A percentile compares a stretch with the other conserved stretches of the same genome.
phyloP scores from a whole-genome alignment of 2,888 invertebrate species.

The Crematogaster levior region DNA sequence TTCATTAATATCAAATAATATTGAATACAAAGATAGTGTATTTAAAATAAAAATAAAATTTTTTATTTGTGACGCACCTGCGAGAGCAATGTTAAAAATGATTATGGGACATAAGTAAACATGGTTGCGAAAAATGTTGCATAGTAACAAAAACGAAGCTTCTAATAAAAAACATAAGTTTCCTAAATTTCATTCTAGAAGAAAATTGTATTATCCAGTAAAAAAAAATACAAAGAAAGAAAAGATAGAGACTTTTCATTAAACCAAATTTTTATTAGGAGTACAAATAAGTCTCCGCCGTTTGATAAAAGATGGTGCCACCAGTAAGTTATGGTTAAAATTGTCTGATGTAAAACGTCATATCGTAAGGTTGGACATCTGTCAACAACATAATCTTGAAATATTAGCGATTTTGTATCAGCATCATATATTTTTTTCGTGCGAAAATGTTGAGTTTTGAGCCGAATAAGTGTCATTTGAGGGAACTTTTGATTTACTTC shows the following conservation, averaged over 20 bases:
- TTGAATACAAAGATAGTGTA: background rate
- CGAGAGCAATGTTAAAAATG: slow-evolving; percentile 1
- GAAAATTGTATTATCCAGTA: slow-evolving; percentile 1
- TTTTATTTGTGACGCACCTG: background rate
- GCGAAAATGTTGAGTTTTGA: too few relatives aligned
- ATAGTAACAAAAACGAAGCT: background rate
- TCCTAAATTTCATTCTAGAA: background rate
- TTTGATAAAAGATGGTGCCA: too few relatives aligned
- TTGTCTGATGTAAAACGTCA: too few relatives aligned
- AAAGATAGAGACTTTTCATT: background rate
- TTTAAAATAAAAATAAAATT: background rate
- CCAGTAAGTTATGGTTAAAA: too few relatives aligned
- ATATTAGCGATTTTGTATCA: too few relatives aligned
- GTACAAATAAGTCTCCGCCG: too few relatives aligned
- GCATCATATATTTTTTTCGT: too few relatives aligned
- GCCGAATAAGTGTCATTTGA: too few relatives aligned
- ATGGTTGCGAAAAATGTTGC: background rate
- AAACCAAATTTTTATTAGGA: too few relatives aligned
- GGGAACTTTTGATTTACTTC: too few relatives aligned
- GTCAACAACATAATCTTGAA: too few relatives aligned
- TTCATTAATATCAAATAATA: background rate
- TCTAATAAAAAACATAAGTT: background rate
- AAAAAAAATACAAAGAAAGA: background rate
- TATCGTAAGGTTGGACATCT: too few relatives aligned
- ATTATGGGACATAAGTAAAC: slow-evolving; percentile 18